Conservation (phyloP, 1,140 invertebrate genomes). For the Drosophila lowei region DNA sequence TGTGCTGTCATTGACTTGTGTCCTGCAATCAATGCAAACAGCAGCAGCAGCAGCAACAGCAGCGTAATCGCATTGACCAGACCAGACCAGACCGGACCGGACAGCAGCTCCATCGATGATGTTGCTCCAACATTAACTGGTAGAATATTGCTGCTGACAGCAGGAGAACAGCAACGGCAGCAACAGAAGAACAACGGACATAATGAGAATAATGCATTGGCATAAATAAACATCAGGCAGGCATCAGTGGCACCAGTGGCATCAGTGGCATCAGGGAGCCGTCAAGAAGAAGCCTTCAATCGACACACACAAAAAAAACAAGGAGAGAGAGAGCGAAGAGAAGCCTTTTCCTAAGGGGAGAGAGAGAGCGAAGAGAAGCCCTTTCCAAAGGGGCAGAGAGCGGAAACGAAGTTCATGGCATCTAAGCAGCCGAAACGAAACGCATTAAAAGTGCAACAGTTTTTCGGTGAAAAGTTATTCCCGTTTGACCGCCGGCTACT, state of each 20-base stretch:
- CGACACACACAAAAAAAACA: constrained; percentile 19
- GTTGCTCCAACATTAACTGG: constrained; percentile 42
- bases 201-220: constrained; percentile 34
- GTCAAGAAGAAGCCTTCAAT: constrained; percentile 33
- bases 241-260: no score
- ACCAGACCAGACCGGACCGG: constrained; percentile 57
- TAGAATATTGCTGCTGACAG: constrained; percentile 58
- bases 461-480: constrained; percentile 53
- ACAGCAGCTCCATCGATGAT: no score
- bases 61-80: constrained; percentile 71
- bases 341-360: no score
- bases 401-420: constrained; percentile 2
- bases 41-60: neutral
- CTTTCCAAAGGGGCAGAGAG: neutral
- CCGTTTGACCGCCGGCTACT: constrained; percentile 45
- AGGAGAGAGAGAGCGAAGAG: no score
- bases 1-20: constrained; percentile 61
- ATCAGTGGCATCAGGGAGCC: no score
- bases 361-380: no score
- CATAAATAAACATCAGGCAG: constrained; percentile 66
- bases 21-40: constrained; percentile 75
- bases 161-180: constrained; percentile 15
- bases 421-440: constrained; percentile 68
- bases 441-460: constrained; percentile 76
- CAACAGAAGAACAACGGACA: constrained; percentile 29